Conservation (phyloP, 1,140 invertebrate species). For the Drosophila subobscura region DNA sequence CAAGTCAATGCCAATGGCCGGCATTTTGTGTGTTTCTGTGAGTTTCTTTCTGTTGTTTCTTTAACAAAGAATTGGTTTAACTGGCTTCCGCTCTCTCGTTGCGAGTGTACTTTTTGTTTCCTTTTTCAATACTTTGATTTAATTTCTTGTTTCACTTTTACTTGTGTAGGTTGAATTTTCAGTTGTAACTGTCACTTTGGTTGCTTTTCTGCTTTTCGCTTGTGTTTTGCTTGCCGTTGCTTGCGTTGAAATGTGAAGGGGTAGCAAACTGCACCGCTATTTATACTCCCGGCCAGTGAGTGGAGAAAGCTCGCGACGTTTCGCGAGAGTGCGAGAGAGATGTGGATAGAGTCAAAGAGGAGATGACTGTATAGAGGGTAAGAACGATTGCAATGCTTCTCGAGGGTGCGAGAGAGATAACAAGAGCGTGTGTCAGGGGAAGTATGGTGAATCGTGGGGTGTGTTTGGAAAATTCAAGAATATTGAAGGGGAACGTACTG, state of each 20-base stretch:
- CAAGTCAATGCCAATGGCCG: slow-evolving; percentile 89
- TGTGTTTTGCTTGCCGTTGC: slow-evolving; percentile 28
- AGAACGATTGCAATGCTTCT: slow-evolving; percentile 86
- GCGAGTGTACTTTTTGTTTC: neutral
- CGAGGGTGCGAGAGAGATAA: slow-evolving; percentile 11
- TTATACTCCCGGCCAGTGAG: slow-evolving; percentile 43
- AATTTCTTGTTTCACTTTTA: neutral
- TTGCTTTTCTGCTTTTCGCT: slow-evolving; percentile 20
- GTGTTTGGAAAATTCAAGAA: slow-evolving; percentile 64
- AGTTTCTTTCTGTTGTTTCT: slow-evolving; percentile 39
- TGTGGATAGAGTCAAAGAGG: slow-evolving; percentile 61
- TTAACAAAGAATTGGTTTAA: neutral
- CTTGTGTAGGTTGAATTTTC: slow-evolving; percentile 7
- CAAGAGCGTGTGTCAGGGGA: slow-evolving; percentile 7
- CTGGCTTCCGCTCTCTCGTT: neutral
- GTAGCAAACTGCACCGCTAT: slow-evolving; percentile 35
- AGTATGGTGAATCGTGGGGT: neutral
- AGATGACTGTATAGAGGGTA: slow-evolving; percentile 89
- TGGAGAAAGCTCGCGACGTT: slow-evolving; percentile 15
- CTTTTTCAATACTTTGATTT: neutral
- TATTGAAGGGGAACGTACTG: too few species aligned
- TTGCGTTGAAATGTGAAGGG: slow-evolving; percentile 41
- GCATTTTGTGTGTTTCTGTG: slow-evolving; percentile 78
- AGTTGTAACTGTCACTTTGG: neutral
- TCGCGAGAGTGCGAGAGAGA: slow-evolving; percentile 3